Evolutionary conservation across 53 echinoderm and acorn worm genomes (phyloP).

Genomic region (Echinarachnius parma): DNA sequence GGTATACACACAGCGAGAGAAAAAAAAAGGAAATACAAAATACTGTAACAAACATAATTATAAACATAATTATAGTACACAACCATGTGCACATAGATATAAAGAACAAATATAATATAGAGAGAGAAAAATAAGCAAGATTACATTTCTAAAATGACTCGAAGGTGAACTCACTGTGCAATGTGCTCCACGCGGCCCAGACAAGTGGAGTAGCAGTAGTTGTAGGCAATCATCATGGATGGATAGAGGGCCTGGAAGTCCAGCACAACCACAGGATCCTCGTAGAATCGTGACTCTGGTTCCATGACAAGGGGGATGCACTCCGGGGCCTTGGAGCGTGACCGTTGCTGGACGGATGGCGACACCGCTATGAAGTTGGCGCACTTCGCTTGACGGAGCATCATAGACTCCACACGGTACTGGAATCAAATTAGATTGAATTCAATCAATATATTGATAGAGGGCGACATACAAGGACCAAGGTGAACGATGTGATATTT

Average conservation of each 20-base stretch:
- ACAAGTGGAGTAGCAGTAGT: constrained; percentile 97
- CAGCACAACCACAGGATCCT: constrained; percentile 90
- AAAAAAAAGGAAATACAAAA: too few relatives aligned
- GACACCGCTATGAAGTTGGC: constrained; percentile 87
- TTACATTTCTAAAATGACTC: too few relatives aligned
- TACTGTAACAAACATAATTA: too few relatives aligned
- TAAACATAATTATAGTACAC: too few relatives aligned
- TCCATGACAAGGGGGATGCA: constrained; percentile 90
- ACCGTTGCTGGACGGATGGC: constrained; percentile 87
- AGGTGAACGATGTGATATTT: too few relatives aligned
- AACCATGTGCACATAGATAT: too few relatives aligned
- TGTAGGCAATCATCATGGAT: constrained; percentile 98
- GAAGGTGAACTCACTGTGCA: constrained; percentile 75
- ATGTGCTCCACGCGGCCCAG: constrained; percentile 83
- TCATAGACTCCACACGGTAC: constrained; percentile 99
- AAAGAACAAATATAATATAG: too few relatives aligned
- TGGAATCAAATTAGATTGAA: constrained; percentile 11
- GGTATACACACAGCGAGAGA: too few relatives aligned
- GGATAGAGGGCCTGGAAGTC: constrained; percentile 98
- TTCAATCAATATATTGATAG: not conserved
- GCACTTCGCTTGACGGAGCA: constrained; percentile 85
- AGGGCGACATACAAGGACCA: not conserved
- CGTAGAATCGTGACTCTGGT: constrained; percentile 89
- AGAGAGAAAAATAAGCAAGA: too few relatives aligned
- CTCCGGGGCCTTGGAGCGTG: constrained; percentile 87